Percentiles rank a stretch among this genome's conserved stretches.
Evolutionary conservation across 2,888 invertebrate genomes (phyloP).

Genomic region (Eupithecia exiguata): DNA sequence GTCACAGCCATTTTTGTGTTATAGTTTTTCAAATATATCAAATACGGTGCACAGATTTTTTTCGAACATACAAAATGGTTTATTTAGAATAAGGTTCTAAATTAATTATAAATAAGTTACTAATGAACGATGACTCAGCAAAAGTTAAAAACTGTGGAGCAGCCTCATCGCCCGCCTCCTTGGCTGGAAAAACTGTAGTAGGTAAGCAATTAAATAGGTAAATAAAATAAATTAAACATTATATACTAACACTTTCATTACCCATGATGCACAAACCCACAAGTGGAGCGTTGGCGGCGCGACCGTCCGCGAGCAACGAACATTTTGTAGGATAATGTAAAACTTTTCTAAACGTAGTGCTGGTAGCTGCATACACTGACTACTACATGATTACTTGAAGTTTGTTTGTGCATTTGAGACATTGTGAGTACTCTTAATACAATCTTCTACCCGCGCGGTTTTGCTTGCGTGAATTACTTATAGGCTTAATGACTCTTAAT

Average conservation of each 20-base stretch:
- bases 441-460: not conserved
- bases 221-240: not conserved
- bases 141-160: no score
- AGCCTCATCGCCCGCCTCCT: no score
- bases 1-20: no score
- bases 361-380: not conserved
- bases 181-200: no score
- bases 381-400: not conserved
- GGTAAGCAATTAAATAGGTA: no score
- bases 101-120: no score
- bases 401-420: not conserved
- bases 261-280: not conserved
- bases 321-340: not conserved
- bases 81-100: no score
- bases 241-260: not conserved
- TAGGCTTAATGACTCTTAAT: no score
- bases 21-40: no score
- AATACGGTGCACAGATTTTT: no score
- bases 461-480: not conserved
- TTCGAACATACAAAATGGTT: no score
- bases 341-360: not conserved
- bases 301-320: not conserved
- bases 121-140: no score
- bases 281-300: not conserved
- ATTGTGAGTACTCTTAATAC: not conserved